Percentiles rank a stretch among this genome's conserved stretches.
Conservation (phyloP, 2,113 vertebrate genomes). For the Guaruba guarouba region DNA sequence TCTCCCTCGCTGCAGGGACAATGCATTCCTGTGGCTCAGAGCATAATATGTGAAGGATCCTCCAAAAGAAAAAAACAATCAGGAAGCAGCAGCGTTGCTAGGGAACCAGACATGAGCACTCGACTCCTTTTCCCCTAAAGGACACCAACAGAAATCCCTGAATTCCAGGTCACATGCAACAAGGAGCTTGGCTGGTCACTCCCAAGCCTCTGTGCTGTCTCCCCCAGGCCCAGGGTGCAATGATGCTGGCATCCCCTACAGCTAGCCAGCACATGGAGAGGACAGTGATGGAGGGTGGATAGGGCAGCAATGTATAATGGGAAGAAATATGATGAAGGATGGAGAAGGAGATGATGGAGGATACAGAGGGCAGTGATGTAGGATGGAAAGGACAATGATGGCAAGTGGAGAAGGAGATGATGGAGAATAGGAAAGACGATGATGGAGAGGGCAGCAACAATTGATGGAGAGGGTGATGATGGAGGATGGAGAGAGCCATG, state of each 20-base stretch:
- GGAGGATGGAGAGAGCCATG: background rate
- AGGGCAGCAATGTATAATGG: background rate
- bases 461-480: background rate
- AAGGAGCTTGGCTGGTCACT: background rate
- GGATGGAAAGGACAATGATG: fast-evolving
- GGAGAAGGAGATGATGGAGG: background rate
- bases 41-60: background rate
- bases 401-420: background rate
- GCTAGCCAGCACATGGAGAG: background rate
- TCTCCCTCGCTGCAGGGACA: fast-evolving
- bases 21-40: background rate
- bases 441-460: background rate
- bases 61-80: background rate
- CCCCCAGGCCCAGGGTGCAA: background rate
- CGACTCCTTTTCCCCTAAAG: background rate
- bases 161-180: background rate
- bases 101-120: slow-evolving; percentile 9
- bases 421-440: background rate
- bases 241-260: background rate
- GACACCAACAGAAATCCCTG: slow-evolving; percentile 9
- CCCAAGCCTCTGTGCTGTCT: background rate
- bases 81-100: slow-evolving; percentile 47
- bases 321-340: background rate
- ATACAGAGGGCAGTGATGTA: background rate
- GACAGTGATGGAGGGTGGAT: background rate